Evolutionary conservation across 2,797 vertebrate species (phyloP).

Genomic region (Hephaestus fuliginosus): DNA sequence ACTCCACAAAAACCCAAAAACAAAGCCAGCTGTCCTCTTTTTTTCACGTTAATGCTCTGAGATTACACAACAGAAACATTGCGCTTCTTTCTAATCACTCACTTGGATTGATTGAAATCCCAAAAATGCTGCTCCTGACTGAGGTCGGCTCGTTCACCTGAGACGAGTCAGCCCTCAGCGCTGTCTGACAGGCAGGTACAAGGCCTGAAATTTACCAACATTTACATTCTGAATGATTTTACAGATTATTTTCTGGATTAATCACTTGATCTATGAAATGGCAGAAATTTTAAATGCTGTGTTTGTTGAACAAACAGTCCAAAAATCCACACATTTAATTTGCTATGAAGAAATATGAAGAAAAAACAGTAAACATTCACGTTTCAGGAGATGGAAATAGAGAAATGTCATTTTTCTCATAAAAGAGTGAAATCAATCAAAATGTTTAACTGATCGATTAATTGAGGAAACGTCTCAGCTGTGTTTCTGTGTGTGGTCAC

Average conservation of each 20-base stretch:
- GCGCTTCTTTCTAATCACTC: constrained; percentile 51
- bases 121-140: constrained; percentile 7
- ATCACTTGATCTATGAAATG: background rate
- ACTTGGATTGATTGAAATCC: constrained; percentile 59
- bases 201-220: background rate
- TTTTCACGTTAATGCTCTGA: constrained; percentile 23
- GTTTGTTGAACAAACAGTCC: background rate
- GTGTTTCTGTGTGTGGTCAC: too few relatives aligned
- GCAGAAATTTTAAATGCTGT: too few relatives aligned
- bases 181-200: background rate
- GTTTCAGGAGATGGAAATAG: too few relatives aligned
- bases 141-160: constrained; percentile 27
- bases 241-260: background rate
- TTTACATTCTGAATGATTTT: background rate
- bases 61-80: constrained; percentile 50
- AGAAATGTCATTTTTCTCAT: too few relatives aligned
- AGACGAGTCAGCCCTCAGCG: constrained; percentile 4
- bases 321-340: background rate
- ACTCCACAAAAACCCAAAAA: background rate
- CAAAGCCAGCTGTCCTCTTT: background rate
- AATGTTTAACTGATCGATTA: too few relatives aligned
- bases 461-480: too few relatives aligned
- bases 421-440: too few relatives aligned
- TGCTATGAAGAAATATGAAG: background rate
- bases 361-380: too few relatives aligned